Base-by-base conservation (phyloP, 2,797 vertebrate species). In the Typhlichthys eigenmanni region DNA sequence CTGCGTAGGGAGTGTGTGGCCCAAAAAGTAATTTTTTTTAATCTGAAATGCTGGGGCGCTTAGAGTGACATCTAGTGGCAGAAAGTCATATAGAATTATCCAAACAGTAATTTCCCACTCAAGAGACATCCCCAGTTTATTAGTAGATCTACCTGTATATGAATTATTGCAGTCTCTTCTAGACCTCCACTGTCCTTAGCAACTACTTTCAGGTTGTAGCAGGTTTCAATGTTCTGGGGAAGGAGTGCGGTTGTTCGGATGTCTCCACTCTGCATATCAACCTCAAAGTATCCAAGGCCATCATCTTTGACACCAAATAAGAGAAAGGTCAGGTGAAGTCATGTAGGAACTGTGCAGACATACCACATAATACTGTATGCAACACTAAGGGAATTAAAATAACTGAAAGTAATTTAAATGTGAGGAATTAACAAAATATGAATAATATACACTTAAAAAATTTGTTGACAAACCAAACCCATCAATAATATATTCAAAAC, bases 201-300 rank as follows among this genome's bases (percentile, higher is more conserved):
- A 0, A 81, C 87, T 24, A 97, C 78, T 4, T 34, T 83, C 38
- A 99, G 56, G 46, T 72, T 90, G 76, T 96, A 96, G 69, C 71
- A 82, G 0, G 86, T 65, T 71, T 82, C 80, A 3, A 80, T 58
- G 48, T 78, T 80, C 46, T 86, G 76, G 4, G 76, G 88, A 52
- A 98, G 93, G 54, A 76, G 53, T 4, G 13, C 59, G 0, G 90
- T 92, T 32, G 95, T 94, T 81, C 87, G 90, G 80, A 99, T 84
- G 66, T 97, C 95, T 51, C 96, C 95, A 47, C 64, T 96, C 74
- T 85, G 79, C 58, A 85, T 60, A 84, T 98, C 92, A 43, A 98
- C 93, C 80, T 93, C 92, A 84, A 99, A 98, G 80, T 85, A 90
- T 66, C 83, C 80, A 17, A 60, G 62, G 34, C 52, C 78, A 1